phyloP scores from a whole-genome alignment of 1,140 invertebrate genomes.

The Microplitis demolitor region DNA sequence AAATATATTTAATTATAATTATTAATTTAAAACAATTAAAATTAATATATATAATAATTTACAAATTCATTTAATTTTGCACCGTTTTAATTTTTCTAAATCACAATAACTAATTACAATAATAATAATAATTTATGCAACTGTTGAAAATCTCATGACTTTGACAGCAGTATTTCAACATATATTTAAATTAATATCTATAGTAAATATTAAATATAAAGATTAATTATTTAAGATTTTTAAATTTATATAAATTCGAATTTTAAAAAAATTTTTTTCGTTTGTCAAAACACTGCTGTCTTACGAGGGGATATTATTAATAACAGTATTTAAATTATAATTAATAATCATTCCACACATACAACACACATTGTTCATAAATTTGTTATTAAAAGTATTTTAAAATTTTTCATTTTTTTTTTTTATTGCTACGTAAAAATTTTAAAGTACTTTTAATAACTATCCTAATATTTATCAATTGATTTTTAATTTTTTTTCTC shows the following conservation, averaged over 20 bases:
- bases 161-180: neutral
- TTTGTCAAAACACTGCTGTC: constrained; percentile 5
- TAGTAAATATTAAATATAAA: neutral
- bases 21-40: neutral
- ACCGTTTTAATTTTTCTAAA: neutral
- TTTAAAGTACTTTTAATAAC: too few relatives aligned
- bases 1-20: neutral
- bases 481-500: neutral
- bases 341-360: too few relatives aligned
- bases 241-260: neutral
- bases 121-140: neutral
- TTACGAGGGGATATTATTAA: neutral
- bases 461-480: too few relatives aligned
- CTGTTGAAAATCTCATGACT: neutral
- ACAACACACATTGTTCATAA: too few relatives aligned
- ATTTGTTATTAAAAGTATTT: too few relatives aligned
- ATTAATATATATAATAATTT: neutral
- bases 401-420: too few relatives aligned
- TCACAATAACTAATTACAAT: constrained; percentile 3
- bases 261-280: neutral
- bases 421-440: too few relatives aligned
- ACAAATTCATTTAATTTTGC: neutral
- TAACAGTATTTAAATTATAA: neutral
- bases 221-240: neutral
- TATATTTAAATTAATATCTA: neutral